Base-by-base conservation (phyloP, 2,888 invertebrate species). In the Acanthoscelides obtectus region DNA sequence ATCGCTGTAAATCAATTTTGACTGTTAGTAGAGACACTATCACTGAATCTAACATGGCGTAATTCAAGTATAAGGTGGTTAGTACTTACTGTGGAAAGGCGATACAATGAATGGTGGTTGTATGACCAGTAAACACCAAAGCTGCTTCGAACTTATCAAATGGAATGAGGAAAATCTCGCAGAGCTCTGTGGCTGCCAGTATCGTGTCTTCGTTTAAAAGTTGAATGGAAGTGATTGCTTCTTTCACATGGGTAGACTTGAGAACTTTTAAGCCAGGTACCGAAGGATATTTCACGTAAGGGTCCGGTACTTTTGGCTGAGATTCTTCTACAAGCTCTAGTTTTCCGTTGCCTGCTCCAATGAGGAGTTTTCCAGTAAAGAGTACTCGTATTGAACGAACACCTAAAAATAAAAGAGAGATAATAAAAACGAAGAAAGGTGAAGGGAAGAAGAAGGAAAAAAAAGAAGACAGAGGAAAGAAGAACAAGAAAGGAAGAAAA, bases 291-390 rank as follows among this genome's bases (percentile, higher is more conserved):
- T 86, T 87, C 2, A 86, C 81, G n/a, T 79, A 77, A 66, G 77
- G 77, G 21, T 76, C 74, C 3, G 69, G 69, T 17, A 67, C 22
- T 68, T 69, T 12, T 8, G 73, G 70, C 12, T 75, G 70, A 19
- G 77, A 78, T 75, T 85, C 85, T 78, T 90, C 89, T 0, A 94
- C 89, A 22, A 94, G 76, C 76, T 95, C 94, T 0, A 97, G 85
- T 0, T 90, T 91, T 0, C 97, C 97, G 84, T 95, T 93, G 0
- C 97, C 97, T 2, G 93, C 91, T 0, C 97, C 97, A 72, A 97
- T 90, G 1, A 96, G 84, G 22, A 94, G 79, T 73, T 88, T 88
- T 0, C 90, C 90, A 69, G 88, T 87, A 0, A 87, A 86, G 80
- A 93, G 83, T 70, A 92, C 86, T 20, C 90, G 81, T 19, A 94